Percentiles rank a stretch among this genome's conserved stretches.
These are phyloP conservation scores for Cyprinodon diabolis DNA, from an alignment of 2,797 vertebrate species.

Conservation along the genomic window DNA sequence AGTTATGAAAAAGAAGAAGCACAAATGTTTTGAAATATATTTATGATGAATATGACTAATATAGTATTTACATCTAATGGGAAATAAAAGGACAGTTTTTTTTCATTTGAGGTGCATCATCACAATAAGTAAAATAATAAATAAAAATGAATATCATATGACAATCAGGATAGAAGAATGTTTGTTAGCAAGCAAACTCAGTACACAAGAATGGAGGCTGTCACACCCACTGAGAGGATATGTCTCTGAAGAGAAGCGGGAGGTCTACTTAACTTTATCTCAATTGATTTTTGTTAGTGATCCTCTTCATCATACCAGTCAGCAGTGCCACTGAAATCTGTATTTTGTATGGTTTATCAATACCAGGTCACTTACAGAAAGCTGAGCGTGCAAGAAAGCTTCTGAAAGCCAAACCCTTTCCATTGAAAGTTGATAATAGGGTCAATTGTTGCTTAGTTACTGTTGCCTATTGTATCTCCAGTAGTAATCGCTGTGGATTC, in stretches of 20 bases:
- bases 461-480: no score
- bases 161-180: constrained; percentile 40
- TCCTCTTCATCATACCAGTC: constrained; percentile 58
- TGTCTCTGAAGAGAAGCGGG: constrained; percentile 51
- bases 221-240: constrained; percentile 41
- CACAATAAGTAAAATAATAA: constrained; percentile 61
- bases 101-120: constrained; percentile 45
- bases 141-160: constrained; percentile 58
- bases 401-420: background rate
- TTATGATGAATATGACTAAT: constrained; percentile 28
- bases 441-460: no score
- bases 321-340: constrained; percentile 45
- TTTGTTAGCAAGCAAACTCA: constrained; percentile 47
- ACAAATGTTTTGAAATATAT: background rate
- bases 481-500: no score
- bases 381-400: constrained; percentile 3
- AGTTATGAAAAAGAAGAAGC: constrained; percentile 6
- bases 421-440: background rate
- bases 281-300: constrained; percentile 65
- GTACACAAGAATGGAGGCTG: constrained; percentile 25
- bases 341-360: constrained; percentile 48
- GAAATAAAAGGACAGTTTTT: constrained; percentile 20
- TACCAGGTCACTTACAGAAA: constrained; percentile 31
- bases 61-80: constrained; percentile 43
- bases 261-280: constrained; percentile 62